These are phyloP conservation scores for Nixonia krombeini DNA, from an alignment of 1,140 invertebrate species.

Conservation along the genomic window DNA sequence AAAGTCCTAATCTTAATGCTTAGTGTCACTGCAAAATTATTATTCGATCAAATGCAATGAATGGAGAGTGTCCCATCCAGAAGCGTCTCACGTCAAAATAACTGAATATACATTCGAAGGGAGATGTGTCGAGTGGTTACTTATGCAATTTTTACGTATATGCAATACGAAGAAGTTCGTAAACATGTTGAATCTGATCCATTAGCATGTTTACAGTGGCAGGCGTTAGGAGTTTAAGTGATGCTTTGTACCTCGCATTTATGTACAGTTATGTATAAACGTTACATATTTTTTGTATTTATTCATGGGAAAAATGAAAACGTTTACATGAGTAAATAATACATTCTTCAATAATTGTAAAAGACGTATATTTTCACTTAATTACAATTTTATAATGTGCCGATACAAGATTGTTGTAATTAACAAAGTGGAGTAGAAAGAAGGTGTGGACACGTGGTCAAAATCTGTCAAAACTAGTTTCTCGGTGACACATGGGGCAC, in stretches of 20 bases:
- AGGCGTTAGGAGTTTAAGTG: conserved; percentile 62
- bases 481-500: conserved; percentile 19
- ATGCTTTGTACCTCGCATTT: conserved; percentile 64
- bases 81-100: conserved; percentile 52
- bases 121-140: conserved; percentile 42
- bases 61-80: conserved; percentile 54
- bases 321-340: too few species aligned
- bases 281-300: too few species aligned
- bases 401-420: too few species aligned
- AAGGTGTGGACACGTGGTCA: conserved; percentile 65
- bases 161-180: conserved; percentile 51
- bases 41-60: conserved; percentile 29
- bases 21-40: conserved; percentile 44
- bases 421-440: too few species aligned
- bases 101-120: conserved; percentile 50
- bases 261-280: too few species aligned
- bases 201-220: conserved; percentile 67
- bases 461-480: conserved; percentile 68
- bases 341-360: too few species aligned
- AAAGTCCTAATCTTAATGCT: conserved; percentile 43
- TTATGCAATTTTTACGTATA: conserved; percentile 45
- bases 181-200: conserved; percentile 56
- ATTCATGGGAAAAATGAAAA: too few species aligned
- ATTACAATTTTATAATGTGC: too few species aligned
- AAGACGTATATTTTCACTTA: too few species aligned